phyloP scores from a whole-genome alignment of 2,888 invertebrate genomes.

The Parascotia fuliginaria region DNA sequence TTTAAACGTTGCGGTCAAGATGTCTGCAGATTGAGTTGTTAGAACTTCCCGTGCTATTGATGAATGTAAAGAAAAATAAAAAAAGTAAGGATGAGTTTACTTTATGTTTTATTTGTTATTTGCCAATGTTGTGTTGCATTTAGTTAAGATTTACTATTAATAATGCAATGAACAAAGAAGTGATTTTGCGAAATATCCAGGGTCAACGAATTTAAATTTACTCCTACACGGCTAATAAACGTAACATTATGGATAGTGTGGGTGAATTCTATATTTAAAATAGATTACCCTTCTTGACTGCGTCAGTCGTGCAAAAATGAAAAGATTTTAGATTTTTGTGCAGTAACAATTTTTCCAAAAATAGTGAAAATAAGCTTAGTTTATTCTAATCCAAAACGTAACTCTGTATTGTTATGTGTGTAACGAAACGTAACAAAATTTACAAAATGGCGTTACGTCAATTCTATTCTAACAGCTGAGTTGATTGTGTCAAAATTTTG shows the following conservation, averaged over 20 bases:
- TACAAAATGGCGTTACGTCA: conserved; percentile 39
- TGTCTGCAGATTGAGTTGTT: conserved; percentile 42
- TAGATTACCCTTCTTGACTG: no score
- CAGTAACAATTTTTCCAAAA: no score
- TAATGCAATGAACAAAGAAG: not conserved
- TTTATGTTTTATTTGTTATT: not conserved
- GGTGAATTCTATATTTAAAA: conserved; percentile 22
- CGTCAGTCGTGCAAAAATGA: not conserved
- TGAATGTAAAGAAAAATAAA: conserved; percentile 23
- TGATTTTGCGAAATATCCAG: conserved; percentile 33
- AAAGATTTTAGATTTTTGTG: no score
- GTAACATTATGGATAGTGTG: conserved; percentile 39
- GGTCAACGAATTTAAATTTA: conserved; percentile 45
- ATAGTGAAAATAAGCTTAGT: no score
- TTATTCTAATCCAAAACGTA: no score
- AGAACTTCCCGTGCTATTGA: conserved; percentile 34
- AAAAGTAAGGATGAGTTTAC: conserved; percentile 8
- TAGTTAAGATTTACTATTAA: not conserved
- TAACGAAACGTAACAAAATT: conserved; percentile 57
- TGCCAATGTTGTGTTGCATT: not conserved
- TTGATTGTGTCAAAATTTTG: conserved; percentile 47
- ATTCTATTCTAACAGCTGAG: conserved; percentile 52
- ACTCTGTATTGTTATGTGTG: conserved; percentile 30
- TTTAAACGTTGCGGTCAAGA: conserved; percentile 40
- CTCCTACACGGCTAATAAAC: conserved; percentile 37